Conservation (phyloP, 2,888 invertebrate species). For the Limnephilus lunatus region DNA sequence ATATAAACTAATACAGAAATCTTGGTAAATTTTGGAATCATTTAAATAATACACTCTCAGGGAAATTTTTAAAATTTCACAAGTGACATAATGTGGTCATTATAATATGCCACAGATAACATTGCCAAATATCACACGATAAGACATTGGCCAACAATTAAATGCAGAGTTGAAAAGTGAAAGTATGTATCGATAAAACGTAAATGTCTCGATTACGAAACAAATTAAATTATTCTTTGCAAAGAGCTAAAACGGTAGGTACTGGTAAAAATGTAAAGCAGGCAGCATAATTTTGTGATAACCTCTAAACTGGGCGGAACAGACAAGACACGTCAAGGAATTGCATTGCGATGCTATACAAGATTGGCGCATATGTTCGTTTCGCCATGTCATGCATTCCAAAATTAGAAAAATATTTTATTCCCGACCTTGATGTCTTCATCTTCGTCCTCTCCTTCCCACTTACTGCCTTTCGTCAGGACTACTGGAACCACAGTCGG, state of each 20-base stretch:
- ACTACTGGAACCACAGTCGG: constrained; percentile 72
- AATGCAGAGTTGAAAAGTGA: constrained; percentile 35
- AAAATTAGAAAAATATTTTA: constrained; percentile 29
- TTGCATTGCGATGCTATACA: background rate
- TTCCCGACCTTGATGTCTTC: constrained; percentile 88
- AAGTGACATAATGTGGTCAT: background rate
- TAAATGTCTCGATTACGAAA: background rate
- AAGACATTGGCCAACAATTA: constrained; percentile 23
- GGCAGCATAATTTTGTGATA: constrained; percentile 10
- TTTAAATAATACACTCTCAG: background rate
- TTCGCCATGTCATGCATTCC: constrained; percentile 39
- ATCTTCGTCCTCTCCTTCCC: constrained; percentile 94
- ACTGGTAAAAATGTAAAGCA: background rate
- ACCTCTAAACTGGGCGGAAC: constrained; percentile 41
- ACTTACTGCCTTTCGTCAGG: constrained; percentile 75
- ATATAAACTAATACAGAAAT: too few species aligned
- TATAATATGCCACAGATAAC: background rate
- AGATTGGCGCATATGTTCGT: constrained; percentile 20
- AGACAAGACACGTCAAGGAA: constrained; percentile 56
- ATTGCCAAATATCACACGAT: constrained; percentile 2
- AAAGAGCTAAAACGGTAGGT: background rate
- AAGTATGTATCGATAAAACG: constrained; percentile 20
- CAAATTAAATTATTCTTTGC: background rate
- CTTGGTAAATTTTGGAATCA: too few species aligned
- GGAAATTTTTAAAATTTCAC: background rate